Percentiles rank a stretch among this genome's conserved stretches.
Conservation (phyloP, 2,797 vertebrate species). For the Avahi laniger region DNA sequence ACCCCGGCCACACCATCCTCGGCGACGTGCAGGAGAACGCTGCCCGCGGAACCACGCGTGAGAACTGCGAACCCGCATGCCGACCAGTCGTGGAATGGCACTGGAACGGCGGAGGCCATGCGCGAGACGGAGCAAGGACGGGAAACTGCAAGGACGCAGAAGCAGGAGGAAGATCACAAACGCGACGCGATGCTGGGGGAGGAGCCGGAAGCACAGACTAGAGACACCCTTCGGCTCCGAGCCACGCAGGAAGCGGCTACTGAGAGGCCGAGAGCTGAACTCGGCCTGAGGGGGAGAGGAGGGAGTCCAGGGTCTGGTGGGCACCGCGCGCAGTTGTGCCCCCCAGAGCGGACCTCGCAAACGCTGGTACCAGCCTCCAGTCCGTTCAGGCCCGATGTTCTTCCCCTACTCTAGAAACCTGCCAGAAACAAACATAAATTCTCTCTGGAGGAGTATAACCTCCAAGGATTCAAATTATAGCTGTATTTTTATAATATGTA, state of each 20-base stretch:
- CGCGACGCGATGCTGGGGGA: too few species aligned
- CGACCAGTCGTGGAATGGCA: not conserved
- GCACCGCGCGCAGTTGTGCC: not conserved
- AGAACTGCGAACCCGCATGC: not conserved
- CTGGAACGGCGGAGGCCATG: too few species aligned
- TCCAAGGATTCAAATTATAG: not conserved
- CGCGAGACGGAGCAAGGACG: not conserved
- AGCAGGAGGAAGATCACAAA: not conserved
- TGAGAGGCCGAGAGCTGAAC: not conserved
- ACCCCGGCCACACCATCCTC: too few species aligned
- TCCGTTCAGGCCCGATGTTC: not conserved
- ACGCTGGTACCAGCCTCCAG: not conserved
- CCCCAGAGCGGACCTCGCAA: not conserved
- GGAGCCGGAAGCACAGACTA: not conserved
- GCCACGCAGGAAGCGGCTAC: not conserved
- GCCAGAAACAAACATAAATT: not conserved
- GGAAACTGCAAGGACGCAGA: not conserved
- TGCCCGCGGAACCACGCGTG: not conserved
- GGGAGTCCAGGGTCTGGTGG: too few species aligned
- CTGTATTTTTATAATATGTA: not conserved
- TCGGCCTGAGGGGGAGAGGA: too few species aligned
- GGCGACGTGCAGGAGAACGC: accelerated
- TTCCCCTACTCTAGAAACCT: not conserved
- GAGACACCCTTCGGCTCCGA: too few species aligned
- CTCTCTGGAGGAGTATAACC: not conserved